Percentiles rank a stretch among this genome's conserved stretches.
These are phyloP conservation scores for Microcebus jonahi DNA, from an alignment of 2,113 vertebrate genomes.

Conservation along the genomic window DNA sequence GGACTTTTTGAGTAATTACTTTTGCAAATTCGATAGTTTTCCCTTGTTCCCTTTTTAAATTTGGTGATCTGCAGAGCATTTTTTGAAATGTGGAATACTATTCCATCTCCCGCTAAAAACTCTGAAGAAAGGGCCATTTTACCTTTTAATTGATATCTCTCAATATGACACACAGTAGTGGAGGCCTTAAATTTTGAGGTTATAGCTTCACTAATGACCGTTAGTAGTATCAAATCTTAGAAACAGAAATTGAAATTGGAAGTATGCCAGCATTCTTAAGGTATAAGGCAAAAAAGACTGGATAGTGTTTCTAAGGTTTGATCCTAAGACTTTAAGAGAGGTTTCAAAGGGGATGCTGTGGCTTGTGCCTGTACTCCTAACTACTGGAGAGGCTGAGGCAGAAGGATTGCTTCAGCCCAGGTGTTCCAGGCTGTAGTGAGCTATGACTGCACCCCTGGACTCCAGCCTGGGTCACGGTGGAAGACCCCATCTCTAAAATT, in stretches of 20 bases:
- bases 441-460: no score
- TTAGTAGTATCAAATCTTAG: neutral
- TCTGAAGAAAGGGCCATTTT: neutral
- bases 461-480: no score
- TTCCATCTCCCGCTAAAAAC: neutral
- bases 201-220: neutral
- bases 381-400: no score
- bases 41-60: conserved; percentile 20
- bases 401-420: no score
- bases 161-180: neutral
- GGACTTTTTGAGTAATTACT: neutral
- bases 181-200: neutral
- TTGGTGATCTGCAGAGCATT: neutral
- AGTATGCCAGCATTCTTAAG: neutral
- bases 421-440: no score
- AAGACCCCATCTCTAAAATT: no score
- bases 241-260: neutral
- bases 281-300: neutral
- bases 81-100: neutral
- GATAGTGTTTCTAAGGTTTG: neutral
- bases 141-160: neutral
- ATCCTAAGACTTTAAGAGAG: neutral
- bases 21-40: neutral
- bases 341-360: no score
- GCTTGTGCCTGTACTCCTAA: no score